Conservation (phyloP, 2,888 invertebrate species). For the Limenitis camilla region DNA sequence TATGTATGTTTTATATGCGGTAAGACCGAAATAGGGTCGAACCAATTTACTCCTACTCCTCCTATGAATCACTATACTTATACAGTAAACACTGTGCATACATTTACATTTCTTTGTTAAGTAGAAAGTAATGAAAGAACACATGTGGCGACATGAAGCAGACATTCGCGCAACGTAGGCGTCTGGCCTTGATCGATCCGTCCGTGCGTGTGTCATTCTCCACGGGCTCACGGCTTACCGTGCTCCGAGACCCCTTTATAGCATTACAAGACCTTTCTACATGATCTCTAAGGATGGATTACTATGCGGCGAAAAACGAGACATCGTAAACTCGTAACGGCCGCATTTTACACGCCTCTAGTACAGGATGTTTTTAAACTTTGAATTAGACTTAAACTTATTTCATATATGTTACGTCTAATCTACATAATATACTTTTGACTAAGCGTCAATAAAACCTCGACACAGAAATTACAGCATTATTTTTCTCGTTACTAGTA, state of each 20-base stretch:
- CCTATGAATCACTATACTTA: background rate
- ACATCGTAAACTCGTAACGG: slow-evolving; percentile 6
- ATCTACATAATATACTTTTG: too few species aligned
- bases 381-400: background rate
- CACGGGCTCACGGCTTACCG: slow-evolving; percentile 20
- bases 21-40: too few species aligned
- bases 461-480: too few species aligned
- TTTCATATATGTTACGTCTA: too few species aligned
- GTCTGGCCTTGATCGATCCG: slow-evolving; percentile 66
- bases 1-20: too few species aligned
- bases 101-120: slow-evolving; percentile 5
- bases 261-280: slow-evolving; percentile 12
- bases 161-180: slow-evolving; percentile 27
- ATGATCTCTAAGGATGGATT: slow-evolving; percentile 12
- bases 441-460: too few species aligned
- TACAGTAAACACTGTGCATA: background rate
- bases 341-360: slow-evolving; percentile 1
- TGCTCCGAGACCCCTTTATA: slow-evolving; percentile 26
- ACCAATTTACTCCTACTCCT: background rate
- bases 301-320: slow-evolving; percentile 15
- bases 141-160: slow-evolving; percentile 14
- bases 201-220: slow-evolving; percentile 46
- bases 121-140: slow-evolving; percentile 12
- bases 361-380: background rate
- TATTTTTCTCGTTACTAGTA: too few species aligned